phyloP scores from a whole-genome alignment of 1,140 invertebrate species.

The Pogonomyrmex barbatus region DNA sequence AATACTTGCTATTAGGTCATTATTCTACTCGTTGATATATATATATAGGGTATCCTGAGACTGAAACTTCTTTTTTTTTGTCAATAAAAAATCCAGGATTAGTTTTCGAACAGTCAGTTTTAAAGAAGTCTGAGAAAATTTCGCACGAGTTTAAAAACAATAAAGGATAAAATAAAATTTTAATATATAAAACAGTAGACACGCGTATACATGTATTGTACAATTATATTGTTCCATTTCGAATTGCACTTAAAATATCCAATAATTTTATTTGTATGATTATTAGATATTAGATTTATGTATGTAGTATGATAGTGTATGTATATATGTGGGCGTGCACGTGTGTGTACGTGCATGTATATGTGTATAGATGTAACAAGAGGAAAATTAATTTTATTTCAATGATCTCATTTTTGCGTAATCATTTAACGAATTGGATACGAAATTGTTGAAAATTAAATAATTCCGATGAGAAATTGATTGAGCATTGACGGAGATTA shows the following conservation, averaged over 20 bases:
- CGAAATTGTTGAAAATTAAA: neutral
- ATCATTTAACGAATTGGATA: neutral
- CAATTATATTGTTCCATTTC: neutral
- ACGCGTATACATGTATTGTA: neutral
- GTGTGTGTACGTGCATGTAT: neutral
- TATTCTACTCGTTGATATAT: conserved; percentile 75
- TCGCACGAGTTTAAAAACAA: neutral
- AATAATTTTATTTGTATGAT: conserved; percentile 23
- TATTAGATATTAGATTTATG: neutral
- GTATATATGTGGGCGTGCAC: no score
- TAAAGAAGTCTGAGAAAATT: neutral
- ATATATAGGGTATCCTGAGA: conserved; percentile 6
- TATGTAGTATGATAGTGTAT: no score
- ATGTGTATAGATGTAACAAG: neutral
- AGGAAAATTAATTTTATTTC: neutral
- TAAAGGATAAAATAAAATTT: conserved; percentile 24
- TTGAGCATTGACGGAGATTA: neutral
- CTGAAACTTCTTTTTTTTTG: neutral
- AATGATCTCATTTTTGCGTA: neutral
- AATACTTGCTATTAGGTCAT: conserved; percentile 79
- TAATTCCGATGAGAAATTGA: neutral
- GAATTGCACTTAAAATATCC: neutral
- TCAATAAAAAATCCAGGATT: neutral
- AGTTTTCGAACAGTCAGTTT: neutral
- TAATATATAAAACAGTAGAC: neutral